phyloP scores from a whole-genome alignment of 1,140 invertebrate species.

The Drosophila kohkoa region DNA sequence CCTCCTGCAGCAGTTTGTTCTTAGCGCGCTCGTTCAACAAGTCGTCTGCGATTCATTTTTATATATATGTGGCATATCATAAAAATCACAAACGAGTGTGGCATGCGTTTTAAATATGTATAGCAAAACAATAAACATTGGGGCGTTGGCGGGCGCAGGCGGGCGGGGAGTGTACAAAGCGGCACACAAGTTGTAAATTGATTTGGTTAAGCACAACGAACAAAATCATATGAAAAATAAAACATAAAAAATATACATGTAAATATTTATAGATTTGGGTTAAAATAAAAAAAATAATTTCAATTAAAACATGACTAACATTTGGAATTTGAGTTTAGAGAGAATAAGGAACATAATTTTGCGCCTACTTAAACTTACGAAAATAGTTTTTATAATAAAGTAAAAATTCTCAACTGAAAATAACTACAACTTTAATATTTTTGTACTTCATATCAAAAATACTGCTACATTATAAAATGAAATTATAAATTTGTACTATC shows the following conservation, averaged over 20 bases:
- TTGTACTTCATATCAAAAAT: constrained; percentile 45
- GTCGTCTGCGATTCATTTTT: constrained; percentile 91
- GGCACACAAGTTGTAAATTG: constrained; percentile 37
- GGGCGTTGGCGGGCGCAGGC: constrained; percentile 42
- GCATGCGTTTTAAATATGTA: constrained; percentile 29
- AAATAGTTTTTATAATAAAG: constrained; percentile 11
- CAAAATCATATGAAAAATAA: constrained; percentile 55
- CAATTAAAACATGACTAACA: constrained; percentile 52
- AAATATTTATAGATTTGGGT: constrained; percentile 49
- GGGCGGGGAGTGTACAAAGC: constrained; percentile 41
- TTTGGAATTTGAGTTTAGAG: constrained; percentile 41
- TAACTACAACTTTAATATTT: constrained; percentile 44
- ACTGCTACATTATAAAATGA: constrained; percentile 35
- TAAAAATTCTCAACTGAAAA: constrained; percentile 14
- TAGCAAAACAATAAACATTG: constrained; percentile 55
- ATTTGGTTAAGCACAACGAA: constrained; percentile 50
- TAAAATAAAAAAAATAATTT: constrained; percentile 38
- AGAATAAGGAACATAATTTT: constrained; percentile 65
- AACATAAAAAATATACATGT: constrained; percentile 54
- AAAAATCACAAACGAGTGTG: constrained; percentile 52
- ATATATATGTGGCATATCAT: constrained; percentile 47
- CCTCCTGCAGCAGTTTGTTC: constrained; percentile 98
- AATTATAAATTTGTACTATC: constrained; percentile 20
- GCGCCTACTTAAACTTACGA: constrained; percentile 57
- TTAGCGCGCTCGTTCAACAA: constrained; percentile 97